Base-by-base conservation (phyloP, 2,113 vertebrate species). In the Varanus komodoensis region DNA sequence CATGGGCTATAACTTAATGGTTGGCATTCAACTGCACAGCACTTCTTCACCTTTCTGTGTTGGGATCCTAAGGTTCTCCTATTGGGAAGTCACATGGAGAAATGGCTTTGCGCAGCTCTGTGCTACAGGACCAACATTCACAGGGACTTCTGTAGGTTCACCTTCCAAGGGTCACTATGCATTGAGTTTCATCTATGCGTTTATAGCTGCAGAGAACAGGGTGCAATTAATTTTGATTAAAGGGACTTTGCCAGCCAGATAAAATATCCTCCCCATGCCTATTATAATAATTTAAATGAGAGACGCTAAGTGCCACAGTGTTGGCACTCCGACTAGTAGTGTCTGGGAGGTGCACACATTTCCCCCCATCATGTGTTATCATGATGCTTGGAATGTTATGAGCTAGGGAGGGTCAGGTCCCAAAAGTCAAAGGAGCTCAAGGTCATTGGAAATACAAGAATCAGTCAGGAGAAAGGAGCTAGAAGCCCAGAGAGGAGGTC, bases 201-300 rank as follows among this genome's bases (percentile, higher is more conserved):
- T 84, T 38, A 44, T 84, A 87, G 86, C 75, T 80, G 75, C 86
- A 50, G 75, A 87, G 61, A 87, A 80, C 34, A 80, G 75, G 44
- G 29, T 50, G 86, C 29, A 34, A 87, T 87, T 87, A 87, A 87
- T 67, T 87, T 78, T 87, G 75, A 87, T 87, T 87, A 68, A 80
- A 87, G 80, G 75, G 75, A 80, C 54, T 79, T 87, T n/a, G 15
- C 44, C 29, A 87, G 44, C 44, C 25, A 50, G 74, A 64, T 67
- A 79, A 87, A 80, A 68, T 17, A 80, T 67, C 29, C 86, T 34
- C 7, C 75, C 44, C 19, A 12, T 64, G 61, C 61, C 57, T 19
- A n/a, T 80, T 87, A 87, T 79, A 50, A 38, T 87, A 75, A 52
- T 79, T 87, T 87, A 79, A 67, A 68, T 34, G 61, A 87, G 74